A percentile compares a stretch with the other conserved stretches of the same genome.
These are phyloP conservation scores for Zhuqinia jingwanae DNA, from an alignment of 2,888 invertebrate genomes.

Conservation along the genomic window DNA sequence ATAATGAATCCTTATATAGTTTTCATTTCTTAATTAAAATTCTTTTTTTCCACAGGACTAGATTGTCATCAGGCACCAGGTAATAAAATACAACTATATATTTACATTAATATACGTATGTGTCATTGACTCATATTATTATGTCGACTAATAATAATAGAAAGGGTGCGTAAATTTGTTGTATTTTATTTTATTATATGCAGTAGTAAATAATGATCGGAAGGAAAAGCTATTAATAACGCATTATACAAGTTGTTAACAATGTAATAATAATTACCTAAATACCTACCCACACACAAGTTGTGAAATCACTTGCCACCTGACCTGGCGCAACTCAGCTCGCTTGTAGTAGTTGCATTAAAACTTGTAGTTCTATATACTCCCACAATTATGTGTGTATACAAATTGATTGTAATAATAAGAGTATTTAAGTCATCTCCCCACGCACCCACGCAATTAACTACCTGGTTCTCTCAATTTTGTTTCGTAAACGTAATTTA, in stretches of 20 bases:
- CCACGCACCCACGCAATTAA: slow-evolving; percentile 6
- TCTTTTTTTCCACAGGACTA: slow-evolving; percentile 72
- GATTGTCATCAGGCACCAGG: slow-evolving; percentile 79
- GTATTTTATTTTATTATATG: background rate
- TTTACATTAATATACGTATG: background rate
- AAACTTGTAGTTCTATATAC: no score
- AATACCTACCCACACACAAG: no score
- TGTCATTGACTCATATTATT: slow-evolving; percentile 15
- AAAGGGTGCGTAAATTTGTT: no score
- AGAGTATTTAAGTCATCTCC: no score
- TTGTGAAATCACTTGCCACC: background rate
- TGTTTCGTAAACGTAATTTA: no score
- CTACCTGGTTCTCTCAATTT: background rate
- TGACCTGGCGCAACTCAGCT: slow-evolving; percentile 8
- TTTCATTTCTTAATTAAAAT: slow-evolving; percentile 1
- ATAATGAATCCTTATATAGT: background rate
- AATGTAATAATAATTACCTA: no score
- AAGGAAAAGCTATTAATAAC: slow-evolving; percentile 1
- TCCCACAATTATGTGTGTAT: background rate
- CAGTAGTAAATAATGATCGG: background rate
- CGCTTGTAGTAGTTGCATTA: background rate
- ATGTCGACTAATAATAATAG: background rate
- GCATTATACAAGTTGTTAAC: background rate
- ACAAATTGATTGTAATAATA: no score
- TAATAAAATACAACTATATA: slow-evolving; percentile 44